These are phyloP conservation scores for Apteryx mantelli DNA, from an alignment of 2,113 vertebrate genomes.

Conservation along the genomic window DNA sequence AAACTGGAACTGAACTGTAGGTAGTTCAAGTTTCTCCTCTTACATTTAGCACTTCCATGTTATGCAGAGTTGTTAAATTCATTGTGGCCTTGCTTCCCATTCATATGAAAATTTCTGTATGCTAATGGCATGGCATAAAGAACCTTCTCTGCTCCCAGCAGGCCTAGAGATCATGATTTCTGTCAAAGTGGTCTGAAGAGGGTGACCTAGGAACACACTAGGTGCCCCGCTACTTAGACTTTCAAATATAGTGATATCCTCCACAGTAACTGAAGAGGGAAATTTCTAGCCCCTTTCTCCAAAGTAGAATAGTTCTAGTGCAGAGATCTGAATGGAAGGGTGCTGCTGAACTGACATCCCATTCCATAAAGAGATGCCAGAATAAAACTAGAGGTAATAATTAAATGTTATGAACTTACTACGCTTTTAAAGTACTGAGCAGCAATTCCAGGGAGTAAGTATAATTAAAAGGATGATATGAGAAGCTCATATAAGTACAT, in stretches of 20 bases:
- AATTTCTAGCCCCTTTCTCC: background rate
- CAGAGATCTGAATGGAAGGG: background rate
- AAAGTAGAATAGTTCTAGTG: background rate
- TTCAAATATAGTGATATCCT: background rate
- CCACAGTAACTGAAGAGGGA: background rate
- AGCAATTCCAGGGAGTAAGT: background rate
- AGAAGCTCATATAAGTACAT: background rate
- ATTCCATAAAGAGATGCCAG: fast-evolving
- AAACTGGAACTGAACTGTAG: background rate
- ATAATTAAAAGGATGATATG: background rate
- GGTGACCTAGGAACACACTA: background rate
- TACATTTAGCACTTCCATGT: background rate
- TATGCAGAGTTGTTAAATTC: background rate
- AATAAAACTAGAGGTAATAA: background rate
- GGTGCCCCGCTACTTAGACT: background rate
- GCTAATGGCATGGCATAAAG: fast-evolving
- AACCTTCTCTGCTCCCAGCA: background rate
- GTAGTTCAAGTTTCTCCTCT: background rate
- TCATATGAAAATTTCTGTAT: background rate
- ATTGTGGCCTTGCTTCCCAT: background rate
- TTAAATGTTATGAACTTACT: background rate
- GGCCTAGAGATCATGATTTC: background rate
- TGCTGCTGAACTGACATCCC: background rate
- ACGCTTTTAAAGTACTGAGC: background rate
- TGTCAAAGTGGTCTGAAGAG: background rate